Conservation (phyloP, 2,113 vertebrate species). For the Neogale vison region DNA sequence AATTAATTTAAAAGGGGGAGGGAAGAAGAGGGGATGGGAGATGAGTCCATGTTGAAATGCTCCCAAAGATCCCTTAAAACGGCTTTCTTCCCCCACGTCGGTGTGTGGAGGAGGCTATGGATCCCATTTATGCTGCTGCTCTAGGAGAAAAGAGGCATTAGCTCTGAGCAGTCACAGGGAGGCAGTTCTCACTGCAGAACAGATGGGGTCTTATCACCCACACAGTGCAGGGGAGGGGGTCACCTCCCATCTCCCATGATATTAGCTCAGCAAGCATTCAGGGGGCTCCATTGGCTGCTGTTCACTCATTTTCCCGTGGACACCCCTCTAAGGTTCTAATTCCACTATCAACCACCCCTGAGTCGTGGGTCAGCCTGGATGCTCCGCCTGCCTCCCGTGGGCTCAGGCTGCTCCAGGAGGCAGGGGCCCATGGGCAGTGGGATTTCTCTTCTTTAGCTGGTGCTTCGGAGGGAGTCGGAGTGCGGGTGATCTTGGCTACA, state of each 20-base stretch:
- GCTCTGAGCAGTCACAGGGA: background rate
- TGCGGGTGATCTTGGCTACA: background rate
- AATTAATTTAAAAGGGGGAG: slow-evolving; percentile 3
- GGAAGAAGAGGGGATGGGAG: background rate
- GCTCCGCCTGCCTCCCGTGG: background rate
- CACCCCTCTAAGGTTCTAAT: background rate
- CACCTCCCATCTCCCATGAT: background rate
- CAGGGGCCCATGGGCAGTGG: background rate
- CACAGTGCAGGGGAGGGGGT: background rate
- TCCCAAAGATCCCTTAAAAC: background rate
- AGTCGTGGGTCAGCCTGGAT: background rate
- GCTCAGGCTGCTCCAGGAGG: background rate
- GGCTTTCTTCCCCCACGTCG: background rate
- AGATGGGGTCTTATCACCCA: background rate
- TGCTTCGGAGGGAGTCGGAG: background rate
- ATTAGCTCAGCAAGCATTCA: background rate
- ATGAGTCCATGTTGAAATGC: background rate
- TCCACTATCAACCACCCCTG: background rate
- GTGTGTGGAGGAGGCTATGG: background rate
- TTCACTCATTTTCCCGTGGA: background rate
- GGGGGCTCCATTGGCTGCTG: background rate
- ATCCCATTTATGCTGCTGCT: background rate
- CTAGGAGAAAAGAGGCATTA: background rate
- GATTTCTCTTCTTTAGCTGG: background rate
- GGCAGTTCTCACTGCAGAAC: background rate